These are phyloP conservation scores for Zaprionus nigranus DNA, from an alignment of 1,140 invertebrate genomes.

Conservation along the genomic window DNA sequence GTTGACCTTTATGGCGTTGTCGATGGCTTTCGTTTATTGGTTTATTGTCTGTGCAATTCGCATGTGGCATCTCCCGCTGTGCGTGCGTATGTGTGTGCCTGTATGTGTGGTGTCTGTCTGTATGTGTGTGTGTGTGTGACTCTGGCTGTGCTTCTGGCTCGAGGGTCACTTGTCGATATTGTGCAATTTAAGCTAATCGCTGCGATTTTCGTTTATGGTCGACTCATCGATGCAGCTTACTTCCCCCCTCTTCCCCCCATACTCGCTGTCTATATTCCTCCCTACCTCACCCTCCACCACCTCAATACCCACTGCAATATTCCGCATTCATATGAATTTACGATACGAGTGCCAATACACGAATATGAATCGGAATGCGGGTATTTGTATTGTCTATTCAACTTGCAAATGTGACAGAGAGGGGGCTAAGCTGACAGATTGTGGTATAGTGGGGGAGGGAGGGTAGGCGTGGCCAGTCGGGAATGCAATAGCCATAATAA, in stretches of 20 bases:
- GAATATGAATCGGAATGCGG: neutral
- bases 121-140: neutral
- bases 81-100: conserved; percentile 2
- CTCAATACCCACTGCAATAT: conserved; percentile 1
- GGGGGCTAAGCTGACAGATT: neutral
- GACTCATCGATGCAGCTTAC: conserved; percentile 43
- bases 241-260: neutral
- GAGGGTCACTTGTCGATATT: conserved; percentile 60
- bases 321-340: conserved; percentile 32
- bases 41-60: conserved; percentile 74
- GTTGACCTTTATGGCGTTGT: conserved; percentile 56
- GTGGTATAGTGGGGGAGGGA: neutral
- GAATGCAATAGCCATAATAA: conserved; percentile 1
- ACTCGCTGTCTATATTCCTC: neutral
- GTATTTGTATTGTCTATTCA: conserved; percentile 5
- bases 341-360: too few species aligned
- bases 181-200: conserved; percentile 78
- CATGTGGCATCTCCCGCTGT: conserved; percentile 20
- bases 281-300: neutral
- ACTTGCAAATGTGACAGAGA: neutral
- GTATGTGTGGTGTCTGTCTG: neutral
- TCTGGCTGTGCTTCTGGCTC: conserved; percentile 19
- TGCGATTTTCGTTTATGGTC: conserved; percentile 69
- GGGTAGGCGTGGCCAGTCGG: neutral
- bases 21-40: conserved; percentile 72